A percentile compares a stretch with the other conserved stretches of the same genome.
Conservation (phyloP, 2,888 invertebrate genomes). For the Sarcophaga subvicina region DNA sequence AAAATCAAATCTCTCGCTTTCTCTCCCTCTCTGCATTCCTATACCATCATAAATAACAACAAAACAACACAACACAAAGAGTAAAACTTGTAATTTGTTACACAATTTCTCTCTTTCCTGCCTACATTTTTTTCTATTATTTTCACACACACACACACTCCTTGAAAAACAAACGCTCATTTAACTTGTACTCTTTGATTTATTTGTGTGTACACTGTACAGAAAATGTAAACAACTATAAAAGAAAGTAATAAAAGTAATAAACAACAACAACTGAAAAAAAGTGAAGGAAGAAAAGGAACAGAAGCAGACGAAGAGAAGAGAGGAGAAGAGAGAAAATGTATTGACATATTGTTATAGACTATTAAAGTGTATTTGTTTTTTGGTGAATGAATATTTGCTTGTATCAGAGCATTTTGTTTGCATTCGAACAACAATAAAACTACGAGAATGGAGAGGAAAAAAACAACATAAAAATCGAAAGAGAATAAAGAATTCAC, state of each 20-base stretch:
- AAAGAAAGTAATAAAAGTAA: slow-evolving; percentile 1
- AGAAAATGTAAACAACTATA: slow-evolving; percentile 2
- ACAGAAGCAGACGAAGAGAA: too few species aligned
- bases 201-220: neutral
- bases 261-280: neutral
- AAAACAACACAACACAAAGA: neutral
- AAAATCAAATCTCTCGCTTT: too few species aligned
- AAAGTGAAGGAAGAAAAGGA: too few species aligned
- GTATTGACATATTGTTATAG: slow-evolving; percentile 49
- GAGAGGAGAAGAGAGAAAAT: too few species aligned
- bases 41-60: neutral
- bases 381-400: neutral
- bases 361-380: slow-evolving; percentile 8
- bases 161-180: neutral
- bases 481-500: neutral
- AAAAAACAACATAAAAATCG: neutral
- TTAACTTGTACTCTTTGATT: neutral
- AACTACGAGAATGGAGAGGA: neutral
- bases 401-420: neutral
- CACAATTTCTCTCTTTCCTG: neutral
- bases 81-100: slow-evolving; percentile 6
- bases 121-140: neutral
- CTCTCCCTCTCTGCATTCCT: too few species aligned
- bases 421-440: neutral
- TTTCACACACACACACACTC: neutral